Evolutionary conservation across 2,888 invertebrate genomes (phyloP), one percentile per base, ranked within the genome.

Genomic region (Pyrrhia umbra): DNA sequence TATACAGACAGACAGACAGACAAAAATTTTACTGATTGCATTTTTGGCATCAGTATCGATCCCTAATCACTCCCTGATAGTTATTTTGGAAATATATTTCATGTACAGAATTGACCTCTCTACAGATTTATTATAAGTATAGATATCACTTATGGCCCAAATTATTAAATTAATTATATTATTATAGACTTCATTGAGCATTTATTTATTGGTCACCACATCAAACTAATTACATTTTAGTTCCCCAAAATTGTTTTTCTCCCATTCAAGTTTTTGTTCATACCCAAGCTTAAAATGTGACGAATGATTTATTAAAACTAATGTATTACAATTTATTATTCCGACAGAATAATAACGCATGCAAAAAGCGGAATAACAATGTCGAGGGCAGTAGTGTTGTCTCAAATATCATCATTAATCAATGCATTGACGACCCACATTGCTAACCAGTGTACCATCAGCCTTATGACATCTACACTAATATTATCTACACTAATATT

Each of bases 321-420:
- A 72, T 72, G 66, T 23, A 40, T 25, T 20, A 30, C 52, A 52
- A 72, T 72, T 42, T 59, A 72, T 72, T 42, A 72, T 30, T 34
- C 30, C 21, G 77, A 77, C 72, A 54, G 58, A 77, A 77, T 77
- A 72, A 72, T 65, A 77, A 72, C 71, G 50, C 27, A 43, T 54
- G 67, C 65, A 72, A 72, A 71, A 72, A 77, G 18, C 30, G 30
- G 23, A 56, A 16, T 21, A 45, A 52, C 72, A 57, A 57, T 54
- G 52, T 50, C 56, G 56, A 72, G 67, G 77, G 51, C 73, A 16
- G 16, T 9, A 13, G 18, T 42, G 23, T 46, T 50, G 76, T 43
- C 42, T 50, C 47, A 20, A 39, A 43, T 45, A n/a, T 25, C 45
- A 47, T 46, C 66, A 77, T 72, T 46, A 72, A 77, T 77, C 71